Evolutionary conservation across 2,888 invertebrate genomes (phyloP), one percentile per base, ranked within the genome.

Genomic region (Argyresthia goedartella): DNA sequence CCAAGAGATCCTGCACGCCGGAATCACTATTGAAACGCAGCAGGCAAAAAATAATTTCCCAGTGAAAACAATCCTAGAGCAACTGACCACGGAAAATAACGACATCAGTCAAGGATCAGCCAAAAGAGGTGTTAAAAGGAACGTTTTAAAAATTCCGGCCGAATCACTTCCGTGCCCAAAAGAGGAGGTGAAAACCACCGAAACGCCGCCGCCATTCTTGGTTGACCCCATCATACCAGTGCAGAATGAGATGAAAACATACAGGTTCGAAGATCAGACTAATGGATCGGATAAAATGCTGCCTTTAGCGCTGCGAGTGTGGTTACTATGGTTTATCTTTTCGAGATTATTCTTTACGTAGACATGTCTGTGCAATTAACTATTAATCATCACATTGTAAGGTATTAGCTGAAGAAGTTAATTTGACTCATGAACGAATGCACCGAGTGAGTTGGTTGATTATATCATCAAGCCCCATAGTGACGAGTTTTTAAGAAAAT

Each of bases 201-300:
- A 80, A 58, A 56, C 65, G 44, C 77, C 80, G 49, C n/a, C n/a
- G 6, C 70, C 75, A 1, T 69, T 71, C 43, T 65, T 81, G 50
- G 69, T 79, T 50, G 82, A 84, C 56, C 81, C 81, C 36, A 68
- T 82, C 35, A 80, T 81, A 62, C 85, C 85, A 49, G 67, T 85
- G 43, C 85, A 82, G 59, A 85, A 85, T 60, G 84, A 85, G 67
- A 86, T 85, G 84, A 85, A 85, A 65, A 82, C 77, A 13, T 84
- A 54, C 53, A 46, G 52, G 34, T 51, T 53, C 14, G 51, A 51
- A 34, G 50, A 51, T 51, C 50, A 48, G 25, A 48, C 36, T 8
- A 48, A 48, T 36, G 15, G n/a, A 10, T 15, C 48, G 9, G 15
- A 36, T 16, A 8, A 11, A 33, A 10, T 46, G 9, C 11, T 25